Base-by-base conservation (phyloP, 1,140 invertebrate genomes). In the Cyrtorhinus lividipennis region DNA sequence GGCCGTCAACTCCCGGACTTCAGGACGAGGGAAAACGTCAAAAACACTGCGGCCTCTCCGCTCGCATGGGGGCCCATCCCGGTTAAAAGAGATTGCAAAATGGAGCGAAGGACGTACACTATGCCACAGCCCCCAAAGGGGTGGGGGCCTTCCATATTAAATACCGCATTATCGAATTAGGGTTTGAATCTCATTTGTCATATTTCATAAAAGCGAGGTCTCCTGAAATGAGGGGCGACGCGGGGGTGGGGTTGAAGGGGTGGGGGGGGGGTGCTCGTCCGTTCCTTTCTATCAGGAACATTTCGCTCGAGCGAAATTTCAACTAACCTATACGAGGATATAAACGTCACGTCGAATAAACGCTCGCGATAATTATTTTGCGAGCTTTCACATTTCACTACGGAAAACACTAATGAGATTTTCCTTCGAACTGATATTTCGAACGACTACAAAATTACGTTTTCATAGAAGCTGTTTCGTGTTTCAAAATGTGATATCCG, bases 181-280 rank as follows among this genome's bases (percentile, higher is more conserved):
- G 48, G 48, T 53, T 53, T 53, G 48, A 53, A 53, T 53, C 48
- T 53, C 48, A 53, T 53, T 53, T 53, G 48, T 53, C 48, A 53
- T 53, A 53, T 53, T 53, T 53, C 48, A 53, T 53, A 53, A 53
- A 53, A 53, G 48, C 48, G 48, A 20, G 5, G 5, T 15, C 5
- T 38, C 30, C 30, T 15, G 30, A n/a, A n/a, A n/a, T n/a, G n/a
- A n/a, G n/a, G n/a, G n/a, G n/a, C n/a, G n/a, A n/a, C n/a, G n/a
- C n/a, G 38, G n/a, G 38, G 38, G 38, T 44, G 8, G 8, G 8
- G 8, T 44, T 44, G 8, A 44, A n/a, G n/a, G 38, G 38, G n/a
- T 44, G 38, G 38, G n/a, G n/a, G n/a, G n/a, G n/a, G n/a, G n/a
- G n/a, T 44, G 38, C 38, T 44, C 8, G 8, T n/a, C n/a, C 38